Conservation (phyloP, 2,888 invertebrate genomes). For the Asteroscopus sphinx region DNA sequence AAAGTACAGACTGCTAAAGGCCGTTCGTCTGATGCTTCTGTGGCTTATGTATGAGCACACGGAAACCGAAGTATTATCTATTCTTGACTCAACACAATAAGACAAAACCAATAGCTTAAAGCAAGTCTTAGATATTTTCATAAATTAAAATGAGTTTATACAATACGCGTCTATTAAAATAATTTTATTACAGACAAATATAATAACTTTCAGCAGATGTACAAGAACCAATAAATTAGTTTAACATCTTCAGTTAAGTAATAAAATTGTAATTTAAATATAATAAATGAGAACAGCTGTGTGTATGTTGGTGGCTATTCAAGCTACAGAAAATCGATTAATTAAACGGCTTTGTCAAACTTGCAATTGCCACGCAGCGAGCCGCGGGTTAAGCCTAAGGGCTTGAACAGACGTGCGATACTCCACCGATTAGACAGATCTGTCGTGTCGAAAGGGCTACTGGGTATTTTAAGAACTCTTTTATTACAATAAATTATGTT, state of each 20-base stretch:
- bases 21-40: too few species aligned
- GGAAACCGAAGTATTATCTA: too few species aligned
- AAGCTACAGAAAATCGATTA: slow-evolving; percentile 35
- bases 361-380: slow-evolving; percentile 17
- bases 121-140: not conserved
- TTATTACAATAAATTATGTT: not conserved
- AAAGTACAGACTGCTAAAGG: too few species aligned
- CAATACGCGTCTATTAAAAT: slow-evolving; percentile 26
- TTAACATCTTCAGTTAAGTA: slow-evolving; percentile 32
- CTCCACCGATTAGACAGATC: slow-evolving; percentile 34
- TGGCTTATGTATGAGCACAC: too few species aligned
- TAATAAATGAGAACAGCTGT: slow-evolving; percentile 44
- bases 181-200: slow-evolving; percentile 43
- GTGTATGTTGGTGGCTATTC: slow-evolving; percentile 28
- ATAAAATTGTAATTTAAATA: slow-evolving; percentile 50
- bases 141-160: slow-evolving; percentile 25
- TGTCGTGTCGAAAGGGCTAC: slow-evolving; percentile 14
- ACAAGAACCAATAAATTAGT: slow-evolving; percentile 41
- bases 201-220: slow-evolving; percentile 45
- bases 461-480: too few species aligned
- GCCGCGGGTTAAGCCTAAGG: slow-evolving; percentile 25
- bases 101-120: not conserved
- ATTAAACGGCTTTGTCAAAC: slow-evolving; percentile 33
- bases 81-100: too few species aligned
- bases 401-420: slow-evolving; percentile 5